Conservation (phyloP, 92 coral and sea anemone species). For the Epizoanthus scotinus region DNA sequence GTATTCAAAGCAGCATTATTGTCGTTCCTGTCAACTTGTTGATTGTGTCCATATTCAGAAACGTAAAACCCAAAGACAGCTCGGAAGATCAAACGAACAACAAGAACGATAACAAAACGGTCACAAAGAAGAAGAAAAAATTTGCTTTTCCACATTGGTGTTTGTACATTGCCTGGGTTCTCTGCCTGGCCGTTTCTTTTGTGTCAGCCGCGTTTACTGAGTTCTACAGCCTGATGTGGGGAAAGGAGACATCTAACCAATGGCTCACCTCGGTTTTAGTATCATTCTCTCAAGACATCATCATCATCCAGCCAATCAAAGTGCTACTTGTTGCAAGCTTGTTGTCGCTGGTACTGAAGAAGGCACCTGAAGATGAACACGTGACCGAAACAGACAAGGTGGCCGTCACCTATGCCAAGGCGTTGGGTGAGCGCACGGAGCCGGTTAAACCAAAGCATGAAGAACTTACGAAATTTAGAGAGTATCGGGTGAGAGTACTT, state of each 20-base stretch:
- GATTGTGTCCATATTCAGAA: constrained; percentile 84
- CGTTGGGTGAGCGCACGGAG: constrained; percentile 49
- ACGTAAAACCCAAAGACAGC: constrained; percentile 58
- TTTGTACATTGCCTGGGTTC: constrained; percentile 78
- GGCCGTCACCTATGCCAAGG: constrained; percentile 35
- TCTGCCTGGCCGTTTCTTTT: constrained; percentile 69
- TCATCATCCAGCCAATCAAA: constrained; percentile 90
- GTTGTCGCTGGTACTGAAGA: constrained; percentile 78
- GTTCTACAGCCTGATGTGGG: constrained; percentile 95
- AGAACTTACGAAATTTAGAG: constrained; percentile 68
- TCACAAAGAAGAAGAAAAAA: constrained; percentile 31
- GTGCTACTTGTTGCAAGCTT: constrained; percentile 82
- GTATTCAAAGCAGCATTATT: constrained; percentile 84
- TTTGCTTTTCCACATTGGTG: constrained; percentile 69
- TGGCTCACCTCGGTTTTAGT: constrained; percentile 92
- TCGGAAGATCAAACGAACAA: constrained; percentile 47
- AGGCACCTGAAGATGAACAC: constrained; percentile 86
- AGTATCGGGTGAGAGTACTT: constrained; percentile 78
- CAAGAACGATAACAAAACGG: constrained; percentile 36
- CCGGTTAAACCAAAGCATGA: constrained; percentile 62
- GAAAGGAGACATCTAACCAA: constrained; percentile 85
- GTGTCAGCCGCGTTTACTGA: constrained; percentile 85
- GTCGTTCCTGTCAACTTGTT: constrained; percentile 86
- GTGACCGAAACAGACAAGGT: constrained; percentile 29
- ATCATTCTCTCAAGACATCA: constrained; percentile 93